phyloP scores from a whole-genome alignment of 2,797 vertebrate genomes.

The Tiaroga cobitis region DNA sequence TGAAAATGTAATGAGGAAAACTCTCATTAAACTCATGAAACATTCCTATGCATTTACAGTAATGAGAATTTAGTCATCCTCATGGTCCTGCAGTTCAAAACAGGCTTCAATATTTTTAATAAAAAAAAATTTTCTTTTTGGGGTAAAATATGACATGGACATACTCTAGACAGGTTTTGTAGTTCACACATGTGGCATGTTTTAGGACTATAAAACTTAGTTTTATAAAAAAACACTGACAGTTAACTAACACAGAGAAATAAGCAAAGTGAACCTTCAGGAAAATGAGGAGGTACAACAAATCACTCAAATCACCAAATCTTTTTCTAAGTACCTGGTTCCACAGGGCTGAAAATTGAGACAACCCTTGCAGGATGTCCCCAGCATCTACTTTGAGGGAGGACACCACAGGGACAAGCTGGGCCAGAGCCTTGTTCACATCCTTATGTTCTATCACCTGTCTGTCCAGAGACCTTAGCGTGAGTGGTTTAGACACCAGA shows the following conservation, averaged over 20 bases:
- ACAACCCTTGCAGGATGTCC: slow-evolving; percentile 74
- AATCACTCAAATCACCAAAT: neutral
- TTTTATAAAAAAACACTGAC: no score
- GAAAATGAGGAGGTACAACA: neutral
- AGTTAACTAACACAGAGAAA: neutral
- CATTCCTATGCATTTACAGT: neutral
- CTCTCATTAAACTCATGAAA: neutral
- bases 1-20: neutral
- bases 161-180: neutral
- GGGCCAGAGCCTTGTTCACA: slow-evolving; percentile 79
- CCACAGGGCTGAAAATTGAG: slow-evolving; percentile 82
- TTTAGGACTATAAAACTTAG: neutral
- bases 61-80: neutral
- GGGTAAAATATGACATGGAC: neutral
- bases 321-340: slow-evolving; percentile 74
- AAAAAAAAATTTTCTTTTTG: no score
- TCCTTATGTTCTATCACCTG: slow-evolving; percentile 85
- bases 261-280: neutral
- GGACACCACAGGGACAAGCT: slow-evolving; percentile 77
- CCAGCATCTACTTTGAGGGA: slow-evolving; percentile 72
- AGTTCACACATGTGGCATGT: neutral
- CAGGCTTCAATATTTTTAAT: no score
- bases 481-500: slow-evolving; percentile 70
- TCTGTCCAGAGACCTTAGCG: slow-evolving; percentile 77
- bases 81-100: neutral